Evolutionary conservation across 2,888 invertebrate genomes (phyloP), one percentile per base, ranked within the genome.

Genomic region (Drosophila macrospina): DNA sequence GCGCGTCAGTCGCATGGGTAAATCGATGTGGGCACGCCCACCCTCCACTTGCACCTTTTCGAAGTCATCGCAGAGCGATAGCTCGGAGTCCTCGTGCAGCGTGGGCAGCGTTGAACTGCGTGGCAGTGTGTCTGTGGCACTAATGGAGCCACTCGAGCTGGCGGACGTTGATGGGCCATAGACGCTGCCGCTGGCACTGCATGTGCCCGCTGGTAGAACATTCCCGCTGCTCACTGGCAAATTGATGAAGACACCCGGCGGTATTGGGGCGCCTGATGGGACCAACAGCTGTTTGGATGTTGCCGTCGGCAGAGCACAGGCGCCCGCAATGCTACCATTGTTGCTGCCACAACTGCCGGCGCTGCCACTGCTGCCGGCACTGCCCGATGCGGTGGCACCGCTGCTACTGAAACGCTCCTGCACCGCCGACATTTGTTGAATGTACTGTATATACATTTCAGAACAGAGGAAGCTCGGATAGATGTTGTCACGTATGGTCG

Each of bases 381-480:
- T 89, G 61, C 91, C 86, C 65, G 82, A 69, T 50, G 81, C 76
- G 62, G 78, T 88, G 42, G 85, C 81, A n/a, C 82, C 79, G 61
- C 89, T 90, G 86, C 91, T 90, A 42, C 88, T 92, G 61, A 88
- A 91, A n/a, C 92, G 91, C 93, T 95, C 93, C 56, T 92, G 92
- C 30, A 87, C 80, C 30, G 89, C 91, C 5, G 91, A 91, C 93
- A 94, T 93, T 93, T 95, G 93, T 93, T 96, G 94, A 93, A 97
- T 95, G 93, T 96, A 96, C 91, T 95, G 94, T 89, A 98, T 95
- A 94, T 98, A 98, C 92, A 97, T 95, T 89, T 98, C 98, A 85
- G 98, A 98, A 85, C 96, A 96, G 77, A 99, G 94, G 93, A 99
- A 99, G 92, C 97, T 96, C 64, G 96, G 97, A 93, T 98, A 98